Base-by-base conservation (phyloP, 2,113 vertebrate species). In the Thunnus maccoyii region DNA sequence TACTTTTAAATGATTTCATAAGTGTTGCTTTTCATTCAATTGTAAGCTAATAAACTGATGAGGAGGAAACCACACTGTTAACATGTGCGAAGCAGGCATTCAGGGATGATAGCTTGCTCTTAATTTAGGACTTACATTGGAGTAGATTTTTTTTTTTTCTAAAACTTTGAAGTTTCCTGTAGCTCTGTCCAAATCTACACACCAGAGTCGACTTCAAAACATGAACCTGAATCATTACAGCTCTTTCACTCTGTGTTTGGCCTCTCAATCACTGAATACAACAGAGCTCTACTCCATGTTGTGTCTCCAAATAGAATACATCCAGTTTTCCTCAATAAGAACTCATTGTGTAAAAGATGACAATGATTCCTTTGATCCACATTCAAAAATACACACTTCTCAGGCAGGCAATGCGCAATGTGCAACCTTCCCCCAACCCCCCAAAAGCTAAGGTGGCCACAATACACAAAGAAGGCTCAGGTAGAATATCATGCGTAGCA, bases 1-100 rank as follows among this genome's bases (percentile, higher is more conserved):
- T 50, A 79, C 44, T n/a, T 76, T 58, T 72, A 87, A 88, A 77
- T 88, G 76, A 88, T 85, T 88, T 84, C 81, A 89, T 50, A 52
- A 86, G 88, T 78, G 79, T 72, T 77, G 67, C 64, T 71, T 80
- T 88, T 90, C 78, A 77, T 89, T 77, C 73, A 67, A 79, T n/a
- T 83, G 68, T 85, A 80, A 88, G 82, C 83, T 90, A 87, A 94
- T 87, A 71, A 89, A 76, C 74, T 85, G 83, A 93, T 89, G 86
- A 89, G 75, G 84, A 73, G 82, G 82, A 91, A 92, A 90, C 84
- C 83, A 82, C 84, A 78, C 50, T 78, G 74, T 77, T 69, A 83
- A 91, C 94, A 93, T 88, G 85, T 94, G 93, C 64, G 55, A 71
- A 51, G 55, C 91, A 92, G 71, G 12, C 51, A 12, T 48, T 52